Evolutionary conservation across 2,888 invertebrate species (phyloP).

Genomic region (Ceraclea dissimilis): DNA sequence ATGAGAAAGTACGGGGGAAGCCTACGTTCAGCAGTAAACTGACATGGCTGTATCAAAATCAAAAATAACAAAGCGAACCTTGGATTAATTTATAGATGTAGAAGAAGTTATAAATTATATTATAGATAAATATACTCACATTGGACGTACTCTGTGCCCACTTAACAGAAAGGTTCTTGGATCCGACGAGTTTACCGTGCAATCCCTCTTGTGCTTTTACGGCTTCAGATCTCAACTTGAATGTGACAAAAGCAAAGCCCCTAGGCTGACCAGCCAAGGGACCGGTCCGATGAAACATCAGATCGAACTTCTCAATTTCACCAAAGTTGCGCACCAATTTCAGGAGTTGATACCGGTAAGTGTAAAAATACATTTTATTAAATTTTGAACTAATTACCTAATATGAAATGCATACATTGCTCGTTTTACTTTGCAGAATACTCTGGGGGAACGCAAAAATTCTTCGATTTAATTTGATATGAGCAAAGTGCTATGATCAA

Average conservation of each 20-base stretch:
- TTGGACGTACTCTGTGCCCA: constrained; percentile 69
- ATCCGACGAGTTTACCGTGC: constrained; percentile 67
- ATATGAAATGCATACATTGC: too few relatives aligned
- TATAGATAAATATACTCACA: constrained; percentile 36
- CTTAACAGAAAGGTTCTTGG: constrained; percentile 69
- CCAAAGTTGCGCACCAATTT: constrained; percentile 95
- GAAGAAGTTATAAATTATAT: background rate
- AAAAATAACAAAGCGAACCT: too few relatives aligned
- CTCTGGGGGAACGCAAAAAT: too few relatives aligned
- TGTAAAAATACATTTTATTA: constrained; percentile 33
- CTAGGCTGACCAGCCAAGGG: constrained; percentile 82
- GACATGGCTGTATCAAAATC: too few relatives aligned
- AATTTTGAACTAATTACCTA: too few relatives aligned
- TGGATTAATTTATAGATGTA: background rate
- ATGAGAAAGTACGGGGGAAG: background rate
- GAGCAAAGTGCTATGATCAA: too few relatives aligned
- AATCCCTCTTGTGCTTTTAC: constrained; percentile 62
- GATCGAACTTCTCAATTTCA: constrained; percentile 89
- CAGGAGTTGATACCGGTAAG: constrained; percentile 89
- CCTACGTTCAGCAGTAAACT: too few relatives aligned
- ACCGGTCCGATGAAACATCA: constrained; percentile 88
- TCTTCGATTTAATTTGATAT: too few relatives aligned
- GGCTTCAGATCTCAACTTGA: constrained; percentile 60
- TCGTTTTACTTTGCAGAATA: too few relatives aligned
- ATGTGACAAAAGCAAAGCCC: constrained; percentile 92